Conservation (phyloP, 2,797 vertebrate species). For the Crenichthys baileyi region DNA sequence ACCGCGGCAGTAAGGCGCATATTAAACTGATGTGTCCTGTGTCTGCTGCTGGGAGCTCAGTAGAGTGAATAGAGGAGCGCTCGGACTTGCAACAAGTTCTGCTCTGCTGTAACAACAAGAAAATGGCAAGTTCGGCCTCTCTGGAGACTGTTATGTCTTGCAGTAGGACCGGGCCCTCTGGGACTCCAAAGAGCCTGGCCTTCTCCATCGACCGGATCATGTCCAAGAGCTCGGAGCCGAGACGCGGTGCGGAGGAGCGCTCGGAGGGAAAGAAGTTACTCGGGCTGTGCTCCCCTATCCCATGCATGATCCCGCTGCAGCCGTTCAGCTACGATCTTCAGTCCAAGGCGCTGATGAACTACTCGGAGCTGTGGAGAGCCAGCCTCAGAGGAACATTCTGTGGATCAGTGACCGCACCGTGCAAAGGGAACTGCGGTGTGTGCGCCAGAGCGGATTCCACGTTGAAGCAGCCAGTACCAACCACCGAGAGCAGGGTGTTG, state of each 20-base stretch:
- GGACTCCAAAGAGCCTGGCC: slow-evolving; percentile 91
- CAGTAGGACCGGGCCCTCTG: slow-evolving; percentile 82
- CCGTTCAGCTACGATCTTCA: slow-evolving; percentile 92
- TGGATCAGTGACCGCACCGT: slow-evolving; percentile 84
- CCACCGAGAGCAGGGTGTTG: slow-evolving; percentile 86
- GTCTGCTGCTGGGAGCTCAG: slow-evolving; percentile 81
- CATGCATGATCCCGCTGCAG: slow-evolving; percentile 93
- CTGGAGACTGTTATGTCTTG: slow-evolving; percentile 91
- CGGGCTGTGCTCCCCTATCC: slow-evolving; percentile 90
- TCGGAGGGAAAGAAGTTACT: slow-evolving; percentile 85
- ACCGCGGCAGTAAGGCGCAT: slow-evolving; percentile 89
- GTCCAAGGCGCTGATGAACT: slow-evolving; percentile 93
- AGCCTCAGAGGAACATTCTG: slow-evolving; percentile 87
- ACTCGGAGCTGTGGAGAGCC: slow-evolving; percentile 95
- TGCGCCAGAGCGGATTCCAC: slow-evolving; percentile 89
- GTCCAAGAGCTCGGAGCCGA: slow-evolving; percentile 92
- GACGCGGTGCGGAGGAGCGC: slow-evolving; percentile 77
- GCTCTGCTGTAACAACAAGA: slow-evolving; percentile 31
- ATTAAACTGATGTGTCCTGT: slow-evolving; percentile 92
- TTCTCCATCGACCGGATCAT: slow-evolving; percentile 99
- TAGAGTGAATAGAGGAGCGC: slow-evolving; percentile 69
- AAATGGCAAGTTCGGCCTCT: slow-evolving; percentile 90
- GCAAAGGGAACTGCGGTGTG: slow-evolving; percentile 90
- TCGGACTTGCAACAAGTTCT: slow-evolving; percentile 68
- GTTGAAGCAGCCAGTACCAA: slow-evolving; percentile 82